Base-by-base conservation (phyloP, 2,797 vertebrate species). In the Spinus pinus region DNA sequence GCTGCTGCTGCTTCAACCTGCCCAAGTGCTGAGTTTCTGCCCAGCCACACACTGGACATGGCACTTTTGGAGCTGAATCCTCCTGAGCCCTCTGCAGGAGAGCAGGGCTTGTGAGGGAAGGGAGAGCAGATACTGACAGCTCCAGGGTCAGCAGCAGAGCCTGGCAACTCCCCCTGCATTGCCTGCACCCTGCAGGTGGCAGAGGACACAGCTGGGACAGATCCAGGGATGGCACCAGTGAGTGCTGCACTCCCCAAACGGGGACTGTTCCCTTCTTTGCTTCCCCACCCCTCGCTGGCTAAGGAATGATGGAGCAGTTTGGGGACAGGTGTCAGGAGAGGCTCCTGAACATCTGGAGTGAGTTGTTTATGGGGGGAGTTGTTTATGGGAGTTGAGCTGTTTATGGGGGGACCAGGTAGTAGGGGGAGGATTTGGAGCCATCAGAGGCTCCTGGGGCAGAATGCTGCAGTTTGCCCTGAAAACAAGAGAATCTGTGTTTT, bases 1-100 rank as follows among this genome's bases (percentile, higher is more conserved):
- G 9, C 15, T 19, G 65, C 65, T 73, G 82, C 46, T 6, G 16
- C 14, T 57, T 61, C 28, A 21, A 6, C 35, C 46, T 66, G 35
- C 46, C 37, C 44, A 71, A 2, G 30, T 39, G 67, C 60, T 49
- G 50, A 30, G 24, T 14, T 64, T 24, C 27, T 61, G 39, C 73
- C 33, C 53, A 69, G 5, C 24, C 24, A 39, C 16, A 7, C 41
- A 3, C 24, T 2, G 4, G 20, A 21, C 24, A 10, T 0, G 0
- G 1, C 23, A 20, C 31, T 47, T 56, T 7, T 23, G 42, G 37
- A 77, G 65, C 65, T 35, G 70, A 56, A 65, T 44, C 8, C 28
- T 14, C 28, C 28, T 2, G 27, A 60, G 33, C 24, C 33, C 46
- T 53, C 54, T 64, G 54, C 73, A 58, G 46, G 67, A 44, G 41